phyloP scores from a whole-genome alignment of 2,113 vertebrate species.

The Calcarius ornatus region DNA sequence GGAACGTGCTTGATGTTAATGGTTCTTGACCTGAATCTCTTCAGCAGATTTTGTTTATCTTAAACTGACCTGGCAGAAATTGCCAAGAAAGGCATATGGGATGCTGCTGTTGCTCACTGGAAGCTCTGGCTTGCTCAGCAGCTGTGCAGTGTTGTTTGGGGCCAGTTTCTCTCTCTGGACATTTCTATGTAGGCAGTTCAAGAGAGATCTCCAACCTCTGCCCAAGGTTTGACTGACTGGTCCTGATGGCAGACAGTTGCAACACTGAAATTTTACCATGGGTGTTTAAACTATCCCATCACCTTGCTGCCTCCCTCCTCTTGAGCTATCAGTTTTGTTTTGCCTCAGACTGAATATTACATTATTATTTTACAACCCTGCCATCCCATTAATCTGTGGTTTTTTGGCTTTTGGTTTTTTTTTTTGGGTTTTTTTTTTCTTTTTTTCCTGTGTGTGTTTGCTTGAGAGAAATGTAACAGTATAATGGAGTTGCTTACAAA shows the following conservation, averaged over 20 bases:
- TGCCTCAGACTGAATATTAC: background rate
- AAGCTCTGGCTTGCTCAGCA: background rate
- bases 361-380: background rate
- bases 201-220: background rate
- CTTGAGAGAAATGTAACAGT: background rate
- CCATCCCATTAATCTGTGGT: accelerated
- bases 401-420: background rate
- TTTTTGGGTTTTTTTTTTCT: no score
- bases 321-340: background rate
- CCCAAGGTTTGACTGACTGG: background rate
- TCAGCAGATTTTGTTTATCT: constrained; percentile 1
- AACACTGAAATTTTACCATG: background rate
- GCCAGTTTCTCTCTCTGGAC: background rate
- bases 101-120: background rate
- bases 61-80: background rate
- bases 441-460: accelerated
- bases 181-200: background rate
- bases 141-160: background rate
- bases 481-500: background rate
- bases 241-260: background rate
- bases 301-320: background rate
- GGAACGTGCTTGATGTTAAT: background rate
- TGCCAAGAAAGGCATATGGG: background rate
- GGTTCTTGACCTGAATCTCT: background rate
- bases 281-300: background rate